These are phyloP conservation scores for Aphelocoma coerulescens DNA, from an alignment of 2,113 vertebrate genomes.

Conservation along the genomic window DNA sequence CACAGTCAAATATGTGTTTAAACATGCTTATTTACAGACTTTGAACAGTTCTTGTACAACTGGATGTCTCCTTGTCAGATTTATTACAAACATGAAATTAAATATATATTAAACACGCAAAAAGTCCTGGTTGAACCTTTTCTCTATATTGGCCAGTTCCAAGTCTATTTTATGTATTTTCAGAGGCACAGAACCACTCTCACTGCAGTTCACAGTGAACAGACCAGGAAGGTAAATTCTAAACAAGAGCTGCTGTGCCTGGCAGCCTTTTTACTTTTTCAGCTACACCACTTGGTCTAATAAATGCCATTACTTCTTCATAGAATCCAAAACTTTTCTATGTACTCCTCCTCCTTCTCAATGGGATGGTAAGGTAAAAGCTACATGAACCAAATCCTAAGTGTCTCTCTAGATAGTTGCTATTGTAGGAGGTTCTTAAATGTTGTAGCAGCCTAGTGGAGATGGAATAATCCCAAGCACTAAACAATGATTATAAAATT, in stretches of 20 bases:
- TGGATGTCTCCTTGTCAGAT: not conserved
- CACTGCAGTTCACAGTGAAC: not conserved
- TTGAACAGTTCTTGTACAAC: not conserved
- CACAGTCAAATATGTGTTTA: not conserved
- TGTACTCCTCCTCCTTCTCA: not conserved
- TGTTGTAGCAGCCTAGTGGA: not conserved
- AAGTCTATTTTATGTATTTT: not conserved
- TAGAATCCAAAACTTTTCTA: not conserved
- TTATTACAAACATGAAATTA: not conserved
- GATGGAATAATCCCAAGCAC: not conserved
- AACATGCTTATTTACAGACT: not conserved
- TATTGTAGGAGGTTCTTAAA: not conserved
- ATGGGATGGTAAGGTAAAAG: not conserved
- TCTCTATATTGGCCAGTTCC: not conserved
- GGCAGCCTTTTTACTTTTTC: not conserved
- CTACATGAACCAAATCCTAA: not conserved
- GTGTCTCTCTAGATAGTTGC: not conserved
- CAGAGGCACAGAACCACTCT: not conserved
- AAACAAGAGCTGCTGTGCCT: not conserved
- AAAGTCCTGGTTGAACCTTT: not conserved
- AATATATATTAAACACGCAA: not conserved
- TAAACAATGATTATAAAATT: not conserved
- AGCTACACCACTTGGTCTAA: not conserved
- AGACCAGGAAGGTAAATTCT: not conserved
- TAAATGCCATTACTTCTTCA: not conserved